These are phyloP conservation scores for Kryphioiulus occultus DNA, from an alignment of 2,888 invertebrate species.

Conservation along the genomic window DNA sequence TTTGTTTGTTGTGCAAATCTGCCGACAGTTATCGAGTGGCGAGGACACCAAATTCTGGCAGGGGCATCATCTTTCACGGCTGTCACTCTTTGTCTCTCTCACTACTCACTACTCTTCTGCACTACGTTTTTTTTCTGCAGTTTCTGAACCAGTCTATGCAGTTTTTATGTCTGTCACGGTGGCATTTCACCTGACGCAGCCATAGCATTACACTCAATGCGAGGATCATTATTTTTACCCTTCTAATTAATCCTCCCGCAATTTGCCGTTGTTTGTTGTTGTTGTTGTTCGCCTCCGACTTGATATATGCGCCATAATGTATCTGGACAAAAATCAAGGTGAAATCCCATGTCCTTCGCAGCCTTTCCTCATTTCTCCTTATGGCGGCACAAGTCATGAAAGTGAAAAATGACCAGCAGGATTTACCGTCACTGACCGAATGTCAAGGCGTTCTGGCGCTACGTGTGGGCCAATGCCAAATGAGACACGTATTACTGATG, in stretches of 20 bases:
- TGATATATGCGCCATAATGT: background rate
- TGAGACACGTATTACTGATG: background rate
- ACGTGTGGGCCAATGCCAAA: conserved; percentile 31
- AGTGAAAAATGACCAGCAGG: conserved; percentile 6
- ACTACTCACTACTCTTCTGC: background rate
- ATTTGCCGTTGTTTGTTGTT: background rate
- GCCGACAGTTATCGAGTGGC: conserved; percentile 49
- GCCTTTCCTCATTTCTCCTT: background rate
- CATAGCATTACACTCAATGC: conserved; percentile 11
- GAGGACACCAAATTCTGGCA: conserved; percentile 44
- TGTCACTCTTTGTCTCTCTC: conserved; percentile 42
- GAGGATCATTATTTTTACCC: background rate
- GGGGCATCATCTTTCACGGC: conserved; percentile 40
- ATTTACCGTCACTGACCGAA: background rate
- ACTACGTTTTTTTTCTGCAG: background rate
- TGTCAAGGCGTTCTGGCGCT: conserved; percentile 20
- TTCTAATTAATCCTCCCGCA: conserved; percentile 21
- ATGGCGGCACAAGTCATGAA: background rate
- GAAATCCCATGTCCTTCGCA: conserved; percentile 15
- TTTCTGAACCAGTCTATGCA: background rate
- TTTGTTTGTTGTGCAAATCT: conserved; percentile 50
- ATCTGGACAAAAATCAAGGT: conserved; percentile 11
- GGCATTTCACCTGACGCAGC: conserved; percentile 24
- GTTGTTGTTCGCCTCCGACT: background rate
- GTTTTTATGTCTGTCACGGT: conserved; percentile 26